These are phyloP conservation scores for Diarsia rubi DNA, from an alignment of 2,888 invertebrate genomes.

Conservation along the genomic window DNA sequence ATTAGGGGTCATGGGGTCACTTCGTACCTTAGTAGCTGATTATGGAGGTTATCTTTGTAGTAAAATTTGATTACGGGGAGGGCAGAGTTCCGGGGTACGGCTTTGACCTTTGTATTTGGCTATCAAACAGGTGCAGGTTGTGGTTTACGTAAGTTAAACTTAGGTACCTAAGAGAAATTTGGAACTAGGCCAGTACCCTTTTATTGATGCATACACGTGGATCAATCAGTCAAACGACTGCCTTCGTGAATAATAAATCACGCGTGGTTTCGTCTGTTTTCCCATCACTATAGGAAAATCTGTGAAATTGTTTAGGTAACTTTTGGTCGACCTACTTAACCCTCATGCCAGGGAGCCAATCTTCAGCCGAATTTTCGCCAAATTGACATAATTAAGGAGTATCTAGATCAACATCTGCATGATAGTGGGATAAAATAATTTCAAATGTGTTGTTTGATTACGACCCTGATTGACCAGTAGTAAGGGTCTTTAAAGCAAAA, in stretches of 20 bases:
- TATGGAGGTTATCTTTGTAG: slow-evolving; percentile 23
- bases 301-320: not conserved
- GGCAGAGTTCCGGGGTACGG: not conserved
- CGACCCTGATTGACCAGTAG: not conserved
- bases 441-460: not conserved
- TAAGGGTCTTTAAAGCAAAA: not conserved
- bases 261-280: not conserved
- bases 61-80: slow-evolving; percentile 21
- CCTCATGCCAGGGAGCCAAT: not conserved
- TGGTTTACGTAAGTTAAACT: not conserved
- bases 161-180: too few species aligned
- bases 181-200: not conserved
- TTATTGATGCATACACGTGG: not conserved
- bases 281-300: not conserved
- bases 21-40: slow-evolving; percentile 11
- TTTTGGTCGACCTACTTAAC: not conserved
- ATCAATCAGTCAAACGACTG: not conserved
- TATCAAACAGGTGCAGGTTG: not conserved
- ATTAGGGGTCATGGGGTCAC: slow-evolving; percentile 55
- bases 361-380: not conserved
- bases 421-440: not conserved
- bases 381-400: not conserved
- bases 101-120: slow-evolving; percentile 13
- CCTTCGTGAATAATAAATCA: not conserved
- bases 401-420: not conserved